These are phyloP conservation scores for Hiodon alosoides DNA, from an alignment of 2,113 vertebrate genomes.

Conservation along the genomic window DNA sequence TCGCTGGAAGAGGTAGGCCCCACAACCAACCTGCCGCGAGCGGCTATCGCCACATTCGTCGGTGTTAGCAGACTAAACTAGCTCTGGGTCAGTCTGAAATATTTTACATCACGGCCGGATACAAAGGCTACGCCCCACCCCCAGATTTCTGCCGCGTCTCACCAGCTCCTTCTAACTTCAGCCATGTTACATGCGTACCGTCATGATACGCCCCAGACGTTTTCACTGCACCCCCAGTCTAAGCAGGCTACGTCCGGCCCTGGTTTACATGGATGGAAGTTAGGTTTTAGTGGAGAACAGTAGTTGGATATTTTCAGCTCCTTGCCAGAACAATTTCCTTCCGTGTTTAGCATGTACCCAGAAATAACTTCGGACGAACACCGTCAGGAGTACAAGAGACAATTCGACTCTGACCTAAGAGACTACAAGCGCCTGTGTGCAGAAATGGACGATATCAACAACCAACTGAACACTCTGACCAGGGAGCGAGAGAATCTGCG, in stretches of 20 bases:
- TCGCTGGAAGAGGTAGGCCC: constrained; percentile 66
- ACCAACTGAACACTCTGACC: constrained; percentile 72
- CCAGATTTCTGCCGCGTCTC: too few species aligned
- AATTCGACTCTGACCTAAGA: constrained; percentile 71
- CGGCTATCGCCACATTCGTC: too few species aligned
- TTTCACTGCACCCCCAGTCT: too few species aligned
- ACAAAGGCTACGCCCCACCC: too few species aligned
- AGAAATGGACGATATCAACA: constrained; percentile 75
- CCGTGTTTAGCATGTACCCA: constrained; percentile 64
- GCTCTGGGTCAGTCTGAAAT: neutral
- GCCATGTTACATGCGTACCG: too few species aligned
- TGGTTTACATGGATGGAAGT: too few species aligned
- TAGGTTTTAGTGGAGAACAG: too few species aligned
- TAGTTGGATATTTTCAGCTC: neutral
- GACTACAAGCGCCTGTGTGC: constrained; percentile 74
- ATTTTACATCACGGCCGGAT: neutral
- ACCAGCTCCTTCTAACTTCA: too few species aligned
- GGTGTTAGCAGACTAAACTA: neutral
- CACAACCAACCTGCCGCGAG: neutral
- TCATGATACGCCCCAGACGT: too few species aligned
- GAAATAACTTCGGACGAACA: constrained; percentile 59
- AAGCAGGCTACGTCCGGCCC: too few species aligned
- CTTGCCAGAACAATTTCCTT: neutral
- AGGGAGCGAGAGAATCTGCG: constrained; percentile 67
- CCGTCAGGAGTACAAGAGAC: constrained; percentile 72